Evolutionary conservation across 2,888 invertebrate genomes (phyloP).

Genomic region (Siphlonurus alternatus): DNA sequence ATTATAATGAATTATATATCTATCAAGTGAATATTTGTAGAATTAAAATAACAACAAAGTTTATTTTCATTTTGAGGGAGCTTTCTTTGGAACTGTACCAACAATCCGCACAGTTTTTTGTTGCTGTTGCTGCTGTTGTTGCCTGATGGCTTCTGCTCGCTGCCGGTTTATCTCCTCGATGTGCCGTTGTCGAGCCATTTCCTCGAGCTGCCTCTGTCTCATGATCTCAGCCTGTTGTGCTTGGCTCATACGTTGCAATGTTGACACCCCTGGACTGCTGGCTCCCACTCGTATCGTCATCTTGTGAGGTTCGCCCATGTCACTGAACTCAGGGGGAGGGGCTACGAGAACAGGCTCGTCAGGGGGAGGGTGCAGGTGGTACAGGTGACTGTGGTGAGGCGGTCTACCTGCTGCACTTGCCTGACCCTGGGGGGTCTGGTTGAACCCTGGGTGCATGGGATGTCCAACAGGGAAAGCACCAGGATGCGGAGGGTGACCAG

Average conservation of each 20-base stretch:
- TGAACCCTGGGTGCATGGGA: not conserved
- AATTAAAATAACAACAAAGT: too few relatives aligned
- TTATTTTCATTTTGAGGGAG: not conserved
- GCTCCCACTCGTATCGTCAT: constrained; percentile 17
- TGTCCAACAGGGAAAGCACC: not conserved
- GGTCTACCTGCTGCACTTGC: not conserved
- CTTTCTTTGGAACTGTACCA: constrained; percentile 58
- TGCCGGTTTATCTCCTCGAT: constrained; percentile 13
- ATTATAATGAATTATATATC: not conserved
- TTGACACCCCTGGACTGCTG: constrained; percentile 9
- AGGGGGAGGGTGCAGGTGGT: not conserved
- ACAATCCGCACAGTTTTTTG: constrained; percentile 56
- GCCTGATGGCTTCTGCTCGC: constrained; percentile 9
- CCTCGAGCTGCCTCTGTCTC: constrained; percentile 13
- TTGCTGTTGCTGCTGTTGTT: constrained; percentile 20
- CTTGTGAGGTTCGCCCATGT: constrained; percentile 31
- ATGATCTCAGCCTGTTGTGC: constrained; percentile 13
- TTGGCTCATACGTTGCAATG: constrained; percentile 23
- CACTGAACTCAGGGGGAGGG: constrained; percentile 84
- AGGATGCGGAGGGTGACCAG: not conserved
- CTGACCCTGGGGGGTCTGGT: not conserved
- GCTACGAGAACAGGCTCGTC: constrained; percentile 49
- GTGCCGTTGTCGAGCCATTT: constrained; percentile 13
- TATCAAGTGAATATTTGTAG: too few relatives aligned
- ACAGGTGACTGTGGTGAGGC: not conserved